These are phyloP conservation scores for Elegia similella DNA, from an alignment of 2,888 invertebrate genomes.

Conservation along the genomic window DNA sequence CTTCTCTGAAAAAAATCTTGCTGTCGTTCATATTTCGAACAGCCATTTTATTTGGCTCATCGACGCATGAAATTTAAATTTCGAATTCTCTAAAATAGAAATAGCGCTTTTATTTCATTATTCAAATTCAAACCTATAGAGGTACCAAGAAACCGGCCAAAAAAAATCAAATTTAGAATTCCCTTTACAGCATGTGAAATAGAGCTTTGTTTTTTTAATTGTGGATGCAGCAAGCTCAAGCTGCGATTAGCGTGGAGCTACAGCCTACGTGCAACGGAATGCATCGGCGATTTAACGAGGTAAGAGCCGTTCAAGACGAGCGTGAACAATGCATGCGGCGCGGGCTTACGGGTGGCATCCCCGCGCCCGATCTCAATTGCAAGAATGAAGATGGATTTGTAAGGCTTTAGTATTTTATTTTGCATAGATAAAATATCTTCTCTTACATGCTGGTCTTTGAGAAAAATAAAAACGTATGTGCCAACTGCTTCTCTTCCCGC, in stretches of 20 bases:
- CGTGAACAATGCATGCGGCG: conserved; percentile 14
- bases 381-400: neutral
- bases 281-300: conserved; percentile 27
- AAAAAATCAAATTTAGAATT: no score
- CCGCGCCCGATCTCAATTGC: neutral
- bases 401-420: neutral
- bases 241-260: neutral
- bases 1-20: no score
- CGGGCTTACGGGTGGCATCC: conserved; percentile 2
- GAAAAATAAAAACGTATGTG: no score
- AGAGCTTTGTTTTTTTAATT: neutral
- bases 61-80: neutral
- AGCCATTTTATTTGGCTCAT: no score
- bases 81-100: neutral
- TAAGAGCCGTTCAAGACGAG: conserved; percentile 23
- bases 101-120: no score
- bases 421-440: neutral
- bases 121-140: no score
- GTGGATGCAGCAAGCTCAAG: neutral
- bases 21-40: no score
- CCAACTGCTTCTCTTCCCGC: no score
- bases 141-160: no score
- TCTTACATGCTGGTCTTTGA: no score
- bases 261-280: conserved; percentile 8
- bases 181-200: no score